Conservation (phyloP, 2,888 invertebrate genomes). For the Drosophila merina region DNA sequence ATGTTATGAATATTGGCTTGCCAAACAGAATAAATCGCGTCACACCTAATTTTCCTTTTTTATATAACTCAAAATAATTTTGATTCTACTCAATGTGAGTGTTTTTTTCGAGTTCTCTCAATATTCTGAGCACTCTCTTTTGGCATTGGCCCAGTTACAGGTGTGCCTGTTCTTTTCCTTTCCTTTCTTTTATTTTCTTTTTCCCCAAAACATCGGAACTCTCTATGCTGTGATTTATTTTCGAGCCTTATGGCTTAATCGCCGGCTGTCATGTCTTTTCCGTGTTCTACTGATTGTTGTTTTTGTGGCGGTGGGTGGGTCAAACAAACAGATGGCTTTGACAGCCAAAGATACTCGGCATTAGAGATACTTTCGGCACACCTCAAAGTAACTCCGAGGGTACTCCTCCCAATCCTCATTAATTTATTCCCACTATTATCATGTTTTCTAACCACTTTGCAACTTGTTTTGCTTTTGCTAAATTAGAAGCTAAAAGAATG, state of each 20-base stretch:
- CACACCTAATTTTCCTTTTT: constrained; percentile 52
- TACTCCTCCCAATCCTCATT: background rate
- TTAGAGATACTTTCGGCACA: constrained; percentile 24
- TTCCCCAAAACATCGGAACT: constrained; percentile 51
- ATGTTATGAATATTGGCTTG: constrained; percentile 58
- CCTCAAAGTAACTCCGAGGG: constrained; percentile 18
- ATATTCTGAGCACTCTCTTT: background rate
- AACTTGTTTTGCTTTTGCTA: constrained; percentile 48
- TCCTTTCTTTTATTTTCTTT: constrained; percentile 1
- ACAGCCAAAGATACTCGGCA: constrained; percentile 44
- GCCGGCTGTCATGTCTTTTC: constrained; percentile 62
- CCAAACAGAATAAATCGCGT: constrained; percentile 62
- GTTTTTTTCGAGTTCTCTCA: constrained; percentile 4
- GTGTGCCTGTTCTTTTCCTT: constrained; percentile 45
- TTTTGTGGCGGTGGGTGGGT: constrained; percentile 29
- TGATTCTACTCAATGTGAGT: constrained; percentile 5
- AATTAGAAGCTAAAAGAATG: constrained; percentile 52
- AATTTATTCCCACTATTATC: constrained; percentile 13
- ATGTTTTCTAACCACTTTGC: constrained; percentile 8
- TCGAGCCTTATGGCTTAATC: constrained; percentile 58
- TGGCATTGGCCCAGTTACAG: constrained; percentile 78
- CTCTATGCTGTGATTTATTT: constrained; percentile 57
- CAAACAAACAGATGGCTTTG: constrained; percentile 35
- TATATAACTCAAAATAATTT: constrained; percentile 56
- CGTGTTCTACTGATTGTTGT: constrained; percentile 21